These are phyloP conservation scores for Acestrorhynchus altus DNA, from an alignment of 2,797 vertebrate genomes.

Conservation along the genomic window DNA sequence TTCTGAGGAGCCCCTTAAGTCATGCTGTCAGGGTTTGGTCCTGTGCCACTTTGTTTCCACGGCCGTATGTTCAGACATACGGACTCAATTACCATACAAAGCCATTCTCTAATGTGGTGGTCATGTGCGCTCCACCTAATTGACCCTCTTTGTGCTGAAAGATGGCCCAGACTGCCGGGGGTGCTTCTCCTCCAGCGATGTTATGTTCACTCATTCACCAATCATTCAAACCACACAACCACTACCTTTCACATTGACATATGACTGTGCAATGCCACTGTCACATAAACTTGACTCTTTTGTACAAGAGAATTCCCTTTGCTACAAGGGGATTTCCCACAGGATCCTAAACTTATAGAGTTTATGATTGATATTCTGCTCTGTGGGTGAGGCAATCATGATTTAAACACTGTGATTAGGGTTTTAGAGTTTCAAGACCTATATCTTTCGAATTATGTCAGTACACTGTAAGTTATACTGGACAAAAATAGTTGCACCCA, in stretches of 20 bases:
- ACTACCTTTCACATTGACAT: constrained; percentile 38
- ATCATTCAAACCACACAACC: constrained; percentile 42
- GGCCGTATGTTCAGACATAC: constrained; percentile 64
- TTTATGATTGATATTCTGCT: constrained; percentile 32
- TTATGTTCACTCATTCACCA: constrained; percentile 25
- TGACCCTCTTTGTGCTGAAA: constrained; percentile 71
- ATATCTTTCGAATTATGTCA: no score
- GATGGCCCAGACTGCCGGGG: constrained; percentile 67
- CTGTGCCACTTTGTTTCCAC: constrained; percentile 56
- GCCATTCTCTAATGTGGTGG: constrained; percentile 64
- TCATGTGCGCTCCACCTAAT: constrained; percentile 68
- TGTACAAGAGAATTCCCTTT: constrained; percentile 29
- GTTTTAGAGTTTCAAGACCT: no score
- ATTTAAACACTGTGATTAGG: not conserved
- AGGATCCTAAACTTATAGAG: constrained; percentile 33
- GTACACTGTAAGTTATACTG: no score
- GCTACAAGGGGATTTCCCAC: constrained; percentile 12
- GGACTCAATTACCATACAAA: constrained; percentile 71
- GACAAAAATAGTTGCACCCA: no score
- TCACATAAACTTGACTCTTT: constrained; percentile 49
- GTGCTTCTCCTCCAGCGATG: constrained; percentile 53
- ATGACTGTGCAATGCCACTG: constrained; percentile 38
- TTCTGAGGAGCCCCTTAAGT: constrained; percentile 19
- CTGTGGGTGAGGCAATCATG: not conserved
- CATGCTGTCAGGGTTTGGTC: constrained; percentile 56